phyloP scores from a whole-genome alignment of 2,888 invertebrate genomes.

The Drosophila flavopinicola region DNA sequence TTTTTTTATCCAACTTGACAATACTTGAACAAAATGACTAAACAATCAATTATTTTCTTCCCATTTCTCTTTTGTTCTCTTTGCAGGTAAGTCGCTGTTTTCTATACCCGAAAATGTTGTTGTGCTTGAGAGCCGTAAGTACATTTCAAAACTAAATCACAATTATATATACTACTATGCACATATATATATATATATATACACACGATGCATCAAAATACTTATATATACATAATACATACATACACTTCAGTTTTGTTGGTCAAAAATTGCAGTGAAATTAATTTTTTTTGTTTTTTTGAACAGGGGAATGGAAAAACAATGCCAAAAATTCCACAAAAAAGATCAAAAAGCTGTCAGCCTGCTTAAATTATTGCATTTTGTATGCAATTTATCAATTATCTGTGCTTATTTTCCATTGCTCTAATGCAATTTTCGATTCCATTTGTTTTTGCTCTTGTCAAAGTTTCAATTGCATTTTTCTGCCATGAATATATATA shows the following conservation, averaged over 20 bases:
- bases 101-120: conserved; percentile 80
- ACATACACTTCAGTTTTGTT: conserved; percentile 17
- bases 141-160: conserved; percentile 71
- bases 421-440: conserved; percentile 46
- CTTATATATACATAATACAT: not conserved
- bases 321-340: conserved; percentile 12
- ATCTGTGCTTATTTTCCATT: conserved; percentile 15
- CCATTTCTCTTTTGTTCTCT: conserved; percentile 22
- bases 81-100: conserved; percentile 78
- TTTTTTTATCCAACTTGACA: conserved; percentile 5
- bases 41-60: conserved; percentile 29
- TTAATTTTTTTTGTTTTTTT: no score
- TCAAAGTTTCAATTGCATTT: conserved; percentile 66
- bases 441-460: conserved; percentile 14
- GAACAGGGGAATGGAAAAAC: no score
- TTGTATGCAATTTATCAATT: conserved; percentile 56
- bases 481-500: conserved; percentile 1
- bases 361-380: conserved; percentile 37
- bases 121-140: conserved; percentile 79
- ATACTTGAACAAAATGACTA: conserved; percentile 26
- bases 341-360: conserved; percentile 63
- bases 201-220: conserved; percentile 15
- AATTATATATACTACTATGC: conserved; percentile 32
- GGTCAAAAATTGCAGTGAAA: conserved; percentile 17
- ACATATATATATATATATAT: not conserved